Percentiles rank a stretch among this genome's conserved stretches.
Conservation (phyloP, 2,113 vertebrate genomes). For the Acanthisitta chloris region DNA sequence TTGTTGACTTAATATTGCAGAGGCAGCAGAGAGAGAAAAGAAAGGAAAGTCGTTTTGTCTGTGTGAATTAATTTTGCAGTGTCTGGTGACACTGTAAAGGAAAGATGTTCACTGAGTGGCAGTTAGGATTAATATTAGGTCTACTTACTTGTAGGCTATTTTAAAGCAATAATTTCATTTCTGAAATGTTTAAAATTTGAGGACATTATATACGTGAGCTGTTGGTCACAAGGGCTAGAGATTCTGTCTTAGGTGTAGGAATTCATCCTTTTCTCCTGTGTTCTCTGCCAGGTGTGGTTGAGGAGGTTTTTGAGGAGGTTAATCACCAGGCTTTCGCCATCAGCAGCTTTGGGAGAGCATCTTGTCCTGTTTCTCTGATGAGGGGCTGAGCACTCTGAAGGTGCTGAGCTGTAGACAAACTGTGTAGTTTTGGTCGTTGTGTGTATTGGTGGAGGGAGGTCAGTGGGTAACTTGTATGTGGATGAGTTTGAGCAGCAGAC, state of each 20-base stretch:
- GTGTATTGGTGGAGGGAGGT: too few relatives aligned
- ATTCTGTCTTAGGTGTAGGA: background rate
- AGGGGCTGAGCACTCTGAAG: background rate
- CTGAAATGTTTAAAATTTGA: background rate
- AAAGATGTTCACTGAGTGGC: background rate
- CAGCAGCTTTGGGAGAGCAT: background rate
- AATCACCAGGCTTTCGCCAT: background rate
- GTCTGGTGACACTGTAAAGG: background rate
- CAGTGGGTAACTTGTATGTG: background rate
- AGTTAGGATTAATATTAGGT: background rate
- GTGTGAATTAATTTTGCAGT: background rate
- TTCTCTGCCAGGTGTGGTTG: background rate
- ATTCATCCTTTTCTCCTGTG: fast-evolving
- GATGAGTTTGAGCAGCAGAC: background rate
- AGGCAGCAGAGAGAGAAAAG: background rate
- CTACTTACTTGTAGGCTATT: background rate
- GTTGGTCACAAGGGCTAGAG: background rate
- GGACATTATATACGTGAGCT: background rate
- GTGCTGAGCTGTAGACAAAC: background rate
- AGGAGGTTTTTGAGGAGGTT: too few relatives aligned
- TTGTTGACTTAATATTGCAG: constrained; percentile 35
- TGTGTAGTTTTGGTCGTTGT: background rate
- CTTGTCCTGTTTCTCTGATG: background rate
- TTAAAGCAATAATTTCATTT: background rate
- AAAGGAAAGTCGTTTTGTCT: background rate